phyloP scores from a whole-genome alignment of 2,888 invertebrate genomes.

The Beris chalybata region DNA sequence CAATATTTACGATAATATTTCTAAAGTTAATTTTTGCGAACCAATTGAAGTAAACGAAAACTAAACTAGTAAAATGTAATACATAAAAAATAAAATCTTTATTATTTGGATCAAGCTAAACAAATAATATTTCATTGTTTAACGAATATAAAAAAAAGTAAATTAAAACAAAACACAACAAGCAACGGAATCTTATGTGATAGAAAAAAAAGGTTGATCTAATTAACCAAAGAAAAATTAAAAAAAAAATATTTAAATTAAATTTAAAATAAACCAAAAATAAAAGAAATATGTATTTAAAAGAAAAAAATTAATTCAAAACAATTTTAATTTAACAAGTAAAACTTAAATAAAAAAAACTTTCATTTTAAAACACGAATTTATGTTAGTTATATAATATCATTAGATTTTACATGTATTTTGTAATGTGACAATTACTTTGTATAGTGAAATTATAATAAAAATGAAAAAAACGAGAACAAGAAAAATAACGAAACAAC shows the following conservation, averaged over 20 bases:
- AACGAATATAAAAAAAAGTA: conserved; percentile 1
- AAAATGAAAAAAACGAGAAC: conserved; percentile 14
- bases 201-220: conserved; percentile 41
- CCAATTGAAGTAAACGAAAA: conserved; percentile 21
- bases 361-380: conserved; percentile 11
- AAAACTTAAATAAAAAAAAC: neutral
- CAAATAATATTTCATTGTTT: conserved; percentile 26
- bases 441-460: conserved; percentile 32
- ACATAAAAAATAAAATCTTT: conserved; percentile 27
- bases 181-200: conserved; percentile 45
- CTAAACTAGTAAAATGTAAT: conserved; percentile 23
- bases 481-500: conserved; percentile 21
- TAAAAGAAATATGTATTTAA: neutral
- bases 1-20: neutral
- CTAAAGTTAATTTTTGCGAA: conserved; percentile 16
- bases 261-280: neutral
- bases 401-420: conserved; percentile 40
- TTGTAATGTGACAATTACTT: conserved; percentile 36
- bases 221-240: conserved; percentile 41
- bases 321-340: neutral
- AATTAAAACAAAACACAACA: conserved; percentile 34
- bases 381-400: conserved; percentile 33
- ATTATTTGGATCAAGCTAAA: neutral
- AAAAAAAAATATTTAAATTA: conserved; percentile 16
- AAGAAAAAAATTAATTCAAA: neutral